These are phyloP conservation scores for Ancistrus triradiatus DNA, from an alignment of 2,113 vertebrate species.

Conservation along the genomic window DNA sequence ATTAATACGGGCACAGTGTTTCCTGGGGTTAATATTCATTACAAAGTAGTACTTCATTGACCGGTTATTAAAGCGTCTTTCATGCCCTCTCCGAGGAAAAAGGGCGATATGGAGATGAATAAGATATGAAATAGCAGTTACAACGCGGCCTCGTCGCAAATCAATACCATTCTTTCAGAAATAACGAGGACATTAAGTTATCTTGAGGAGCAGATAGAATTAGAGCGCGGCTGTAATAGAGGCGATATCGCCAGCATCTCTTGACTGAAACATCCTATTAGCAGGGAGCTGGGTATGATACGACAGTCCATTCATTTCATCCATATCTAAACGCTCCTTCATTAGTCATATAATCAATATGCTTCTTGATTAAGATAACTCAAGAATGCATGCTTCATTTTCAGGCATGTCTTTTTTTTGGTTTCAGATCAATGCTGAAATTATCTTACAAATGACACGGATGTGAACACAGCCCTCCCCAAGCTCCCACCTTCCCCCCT, in stretches of 20 bases:
- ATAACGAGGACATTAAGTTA: slow-evolving; percentile 50
- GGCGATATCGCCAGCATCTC: slow-evolving; percentile 61
- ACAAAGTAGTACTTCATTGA: slow-evolving; percentile 14
- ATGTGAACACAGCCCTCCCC: no score
- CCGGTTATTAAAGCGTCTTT: slow-evolving; percentile 23
- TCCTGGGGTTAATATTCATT: slow-evolving; percentile 13
- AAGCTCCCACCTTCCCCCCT: no score
- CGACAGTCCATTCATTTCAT: slow-evolving; percentile 57
- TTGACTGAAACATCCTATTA: slow-evolving; percentile 67
- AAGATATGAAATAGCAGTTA: slow-evolving; percentile 37
- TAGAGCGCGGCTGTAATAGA: slow-evolving; percentile 37
- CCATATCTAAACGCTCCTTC: slow-evolving; percentile 69
- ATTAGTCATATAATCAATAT: slow-evolving; percentile 77
- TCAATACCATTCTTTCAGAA: slow-evolving; percentile 44
- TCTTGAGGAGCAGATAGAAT: slow-evolving; percentile 46
- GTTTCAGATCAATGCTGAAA: slow-evolving; percentile 92
- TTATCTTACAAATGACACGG: slow-evolving; percentile 89
- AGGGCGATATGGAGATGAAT: slow-evolving; percentile 23
- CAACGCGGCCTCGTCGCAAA: slow-evolving; percentile 32
- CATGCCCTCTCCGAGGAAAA: slow-evolving; percentile 6
- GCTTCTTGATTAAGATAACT: slow-evolving; percentile 82
- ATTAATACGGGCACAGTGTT: background rate
- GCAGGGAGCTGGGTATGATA: slow-evolving; percentile 63
- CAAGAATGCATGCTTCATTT: slow-evolving; percentile 91
- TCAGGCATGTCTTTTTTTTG: slow-evolving; percentile 84